Evolutionary conservation across 2,888 invertebrate species (phyloP), one percentile per base, ranked within the genome.

Genomic region (Sminthurinus aureus): DNA sequence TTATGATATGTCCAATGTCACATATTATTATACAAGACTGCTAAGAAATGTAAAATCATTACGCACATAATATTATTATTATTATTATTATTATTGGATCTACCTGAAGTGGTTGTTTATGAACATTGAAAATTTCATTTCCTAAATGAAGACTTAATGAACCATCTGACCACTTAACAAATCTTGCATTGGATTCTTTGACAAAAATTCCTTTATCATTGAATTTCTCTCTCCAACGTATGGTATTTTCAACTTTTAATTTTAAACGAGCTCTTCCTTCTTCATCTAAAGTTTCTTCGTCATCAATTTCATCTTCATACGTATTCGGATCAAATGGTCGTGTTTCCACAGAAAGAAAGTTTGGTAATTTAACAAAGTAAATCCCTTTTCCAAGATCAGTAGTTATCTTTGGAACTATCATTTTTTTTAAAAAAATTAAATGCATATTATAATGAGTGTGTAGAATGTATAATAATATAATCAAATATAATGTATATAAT

Each of bases 281-380:
- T 89, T 99, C 99, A 90, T 99, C 99, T 88, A 98, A 91, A 0
- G 97, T 96, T 90, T 98, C 98, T 90, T 99, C 98, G 89, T 99
- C 99, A 90, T 99, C 99, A 87, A 98, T 96, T 92, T 99, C 99
- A 91, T 99, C 98, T 90, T 99, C 99, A 90, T 99, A 99, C 0
- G 96, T 96, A 85, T 94, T 95, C 0, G 95, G 94, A 90, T 99
- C 98, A 90, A 98, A 99, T 0, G 99, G 99, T 86, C 98, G 92
- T 0, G 98, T 98, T 90, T 99, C 99, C 69, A 99, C 98, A 0
- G 98, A 98, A 89, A 99, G 93, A 91, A 99, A 99, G 91, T 99
- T 99, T 1, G 99, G 99, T 84, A 99, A 91, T 90, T 99, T 98
- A 0, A 99, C 97, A 89, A 98, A 98, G 90, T 98, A 96, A 89